A percentile compares a stretch with the other conserved stretches of the same genome.
phyloP scores from a whole-genome alignment of 1,140 invertebrate genomes.

The Pentalonia nigronervosa region DNA sequence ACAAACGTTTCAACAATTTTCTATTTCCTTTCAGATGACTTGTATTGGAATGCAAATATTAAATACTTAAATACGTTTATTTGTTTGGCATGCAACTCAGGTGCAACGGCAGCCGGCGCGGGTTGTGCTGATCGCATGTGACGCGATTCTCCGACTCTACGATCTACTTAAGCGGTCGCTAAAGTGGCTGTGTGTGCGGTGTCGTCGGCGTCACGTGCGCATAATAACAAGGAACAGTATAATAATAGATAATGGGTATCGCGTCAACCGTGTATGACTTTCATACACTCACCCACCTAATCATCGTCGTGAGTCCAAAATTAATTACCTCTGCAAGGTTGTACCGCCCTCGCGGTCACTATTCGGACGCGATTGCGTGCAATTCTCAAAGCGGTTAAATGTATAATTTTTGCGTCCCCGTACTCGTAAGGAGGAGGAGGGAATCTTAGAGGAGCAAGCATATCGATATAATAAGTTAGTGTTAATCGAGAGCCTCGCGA shows the following conservation, averaged over 20 bases:
- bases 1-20: too few relatives aligned
- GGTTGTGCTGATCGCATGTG: background rate
- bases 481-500: background rate
- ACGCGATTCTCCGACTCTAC: background rate
- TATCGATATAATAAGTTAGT: slow-evolving; percentile 7
- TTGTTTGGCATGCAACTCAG: background rate
- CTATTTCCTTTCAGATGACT: too few relatives aligned
- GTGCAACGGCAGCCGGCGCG: background rate
- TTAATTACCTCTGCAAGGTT: background rate
- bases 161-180: background rate
- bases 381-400: background rate
- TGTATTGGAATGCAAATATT: too few relatives aligned
- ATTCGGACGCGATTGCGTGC: background rate
- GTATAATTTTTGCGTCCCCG: background rate
- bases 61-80: background rate
- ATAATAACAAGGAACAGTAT: background rate
- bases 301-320: background rate
- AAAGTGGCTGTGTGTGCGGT: background rate
- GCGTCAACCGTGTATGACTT: background rate
- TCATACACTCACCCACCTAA: background rate
- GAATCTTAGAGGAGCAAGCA: too few relatives aligned
- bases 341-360: background rate
- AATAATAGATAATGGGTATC: background rate
- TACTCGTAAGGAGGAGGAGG: too few relatives aligned
- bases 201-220: background rate